Evolutionary conservation across 2,113 vertebrate species (phyloP).

Genomic region (Calyptomena viridis): DNA sequence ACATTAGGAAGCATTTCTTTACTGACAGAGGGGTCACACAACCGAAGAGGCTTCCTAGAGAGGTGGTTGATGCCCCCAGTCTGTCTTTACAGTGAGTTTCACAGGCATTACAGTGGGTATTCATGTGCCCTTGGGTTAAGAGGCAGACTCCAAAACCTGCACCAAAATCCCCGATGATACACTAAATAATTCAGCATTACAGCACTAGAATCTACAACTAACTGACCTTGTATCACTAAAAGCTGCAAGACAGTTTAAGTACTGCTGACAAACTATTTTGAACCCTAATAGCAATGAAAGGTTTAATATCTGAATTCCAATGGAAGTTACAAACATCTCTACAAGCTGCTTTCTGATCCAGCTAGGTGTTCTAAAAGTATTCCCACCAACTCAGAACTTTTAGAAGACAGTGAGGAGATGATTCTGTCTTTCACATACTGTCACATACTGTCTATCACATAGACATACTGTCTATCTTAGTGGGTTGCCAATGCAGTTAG

Average conservation of each 20-base stretch:
- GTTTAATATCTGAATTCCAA: background rate
- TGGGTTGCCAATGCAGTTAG: background rate
- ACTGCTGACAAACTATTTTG: background rate
- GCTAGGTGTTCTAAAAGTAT: background rate
- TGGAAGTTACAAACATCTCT: background rate
- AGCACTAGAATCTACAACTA: background rate
- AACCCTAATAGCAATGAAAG: background rate
- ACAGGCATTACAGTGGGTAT: background rate
- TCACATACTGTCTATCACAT: background rate
- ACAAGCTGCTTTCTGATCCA: background rate
- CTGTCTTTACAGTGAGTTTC: background rate
- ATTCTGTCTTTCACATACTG: background rate
- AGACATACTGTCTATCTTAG: background rate
- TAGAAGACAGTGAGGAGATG: background rate
- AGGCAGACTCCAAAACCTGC: background rate
- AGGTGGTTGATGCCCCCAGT: accelerated
- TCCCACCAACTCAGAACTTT: background rate
- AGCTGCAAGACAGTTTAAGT: background rate
- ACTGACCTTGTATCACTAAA: background rate
- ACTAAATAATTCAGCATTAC: background rate
- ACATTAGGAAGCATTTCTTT: background rate
- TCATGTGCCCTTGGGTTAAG: background rate
- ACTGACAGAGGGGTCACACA: accelerated
- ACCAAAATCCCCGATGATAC: background rate
- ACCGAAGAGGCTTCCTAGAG: background rate